phyloP scores from a whole-genome alignment of 2,888 invertebrate species.

The Drosophila niveifrons region DNA sequence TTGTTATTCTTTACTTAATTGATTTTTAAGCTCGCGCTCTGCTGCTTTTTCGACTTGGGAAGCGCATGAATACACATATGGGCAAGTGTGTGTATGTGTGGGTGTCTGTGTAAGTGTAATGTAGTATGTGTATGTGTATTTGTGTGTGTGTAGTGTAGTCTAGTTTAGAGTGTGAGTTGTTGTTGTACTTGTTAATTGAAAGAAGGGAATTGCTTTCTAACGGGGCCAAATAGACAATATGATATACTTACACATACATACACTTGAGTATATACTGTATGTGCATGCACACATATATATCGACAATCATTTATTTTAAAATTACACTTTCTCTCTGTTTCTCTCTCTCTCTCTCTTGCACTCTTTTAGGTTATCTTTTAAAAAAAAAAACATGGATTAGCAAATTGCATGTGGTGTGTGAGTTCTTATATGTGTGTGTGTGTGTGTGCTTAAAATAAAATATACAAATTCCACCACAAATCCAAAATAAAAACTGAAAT shows the following conservation, averaged over 20 bases:
- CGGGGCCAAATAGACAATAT: slow-evolving; percentile 3
- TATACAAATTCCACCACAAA: slow-evolving; percentile 20
- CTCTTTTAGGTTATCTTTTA: slow-evolving; percentile 15
- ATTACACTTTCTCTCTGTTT: neutral
- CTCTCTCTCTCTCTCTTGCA: slow-evolving; percentile 11
- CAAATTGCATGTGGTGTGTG: slow-evolving; percentile 9
- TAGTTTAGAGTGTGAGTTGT: neutral
- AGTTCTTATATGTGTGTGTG: slow-evolving; percentile 15
- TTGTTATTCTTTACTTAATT: slow-evolving; percentile 7
- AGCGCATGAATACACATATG: slow-evolving; percentile 23
- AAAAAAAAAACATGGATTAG: slow-evolving; percentile 14
- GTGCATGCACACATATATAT: neutral
- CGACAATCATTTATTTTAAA: neutral
- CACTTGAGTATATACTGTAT: slow-evolving; percentile 3
- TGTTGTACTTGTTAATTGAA: slow-evolving; percentile 4
- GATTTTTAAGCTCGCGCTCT: slow-evolving; percentile 30
- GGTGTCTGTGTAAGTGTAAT: slow-evolving; percentile 14
- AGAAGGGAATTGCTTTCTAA: slow-evolving; percentile 4
- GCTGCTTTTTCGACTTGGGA: slow-evolving; percentile 39
- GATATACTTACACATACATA: neutral
- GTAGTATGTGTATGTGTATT: slow-evolving; percentile 8
- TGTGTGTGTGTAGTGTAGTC: slow-evolving; percentile 1
- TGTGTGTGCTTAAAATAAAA: slow-evolving; percentile 24
- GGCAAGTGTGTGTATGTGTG: neutral
- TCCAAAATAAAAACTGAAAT: slow-evolving; percentile 18